Percentiles rank a stretch among this genome's conserved stretches.
Evolutionary conservation across 2,113 vertebrate genomes (phyloP).

Genomic region (Indicator indicator): DNA sequence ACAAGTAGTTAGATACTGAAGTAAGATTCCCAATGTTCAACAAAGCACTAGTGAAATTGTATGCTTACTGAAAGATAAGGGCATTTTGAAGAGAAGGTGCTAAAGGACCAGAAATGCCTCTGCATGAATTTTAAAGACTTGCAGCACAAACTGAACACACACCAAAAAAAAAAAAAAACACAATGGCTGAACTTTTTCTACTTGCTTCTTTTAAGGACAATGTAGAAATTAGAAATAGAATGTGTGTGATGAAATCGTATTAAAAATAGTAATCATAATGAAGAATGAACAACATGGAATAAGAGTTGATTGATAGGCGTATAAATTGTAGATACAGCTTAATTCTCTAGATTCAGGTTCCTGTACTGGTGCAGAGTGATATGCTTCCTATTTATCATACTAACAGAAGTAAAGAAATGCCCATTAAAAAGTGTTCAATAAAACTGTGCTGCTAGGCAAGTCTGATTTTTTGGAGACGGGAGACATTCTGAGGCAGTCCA

Average conservation of each 20-base stretch:
- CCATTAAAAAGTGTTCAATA: not conserved
- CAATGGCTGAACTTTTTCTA: not conserved
- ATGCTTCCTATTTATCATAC: not conserved
- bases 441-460: not conserved
- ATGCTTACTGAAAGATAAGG: not conserved
- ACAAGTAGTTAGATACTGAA: not conserved
- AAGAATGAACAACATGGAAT: not conserved
- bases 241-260: not conserved
- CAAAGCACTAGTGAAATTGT: not conserved
- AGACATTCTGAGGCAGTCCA: not conserved
- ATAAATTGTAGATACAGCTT: not conserved
- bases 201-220: not conserved
- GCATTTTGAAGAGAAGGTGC: not conserved
- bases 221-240: not conserved
- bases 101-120: not conserved
- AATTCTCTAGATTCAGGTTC: not conserved
- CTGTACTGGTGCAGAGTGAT: not conserved
- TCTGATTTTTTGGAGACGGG: not conserved
- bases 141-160: not conserved
- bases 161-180: too few relatives aligned
- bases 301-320: not conserved
- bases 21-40: not conserved
- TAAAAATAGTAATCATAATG: not conserved
- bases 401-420: not conserved
- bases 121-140: not conserved